phyloP scores from a whole-genome alignment of 2,888 invertebrate species.

The Ypsolopha scabrella region DNA sequence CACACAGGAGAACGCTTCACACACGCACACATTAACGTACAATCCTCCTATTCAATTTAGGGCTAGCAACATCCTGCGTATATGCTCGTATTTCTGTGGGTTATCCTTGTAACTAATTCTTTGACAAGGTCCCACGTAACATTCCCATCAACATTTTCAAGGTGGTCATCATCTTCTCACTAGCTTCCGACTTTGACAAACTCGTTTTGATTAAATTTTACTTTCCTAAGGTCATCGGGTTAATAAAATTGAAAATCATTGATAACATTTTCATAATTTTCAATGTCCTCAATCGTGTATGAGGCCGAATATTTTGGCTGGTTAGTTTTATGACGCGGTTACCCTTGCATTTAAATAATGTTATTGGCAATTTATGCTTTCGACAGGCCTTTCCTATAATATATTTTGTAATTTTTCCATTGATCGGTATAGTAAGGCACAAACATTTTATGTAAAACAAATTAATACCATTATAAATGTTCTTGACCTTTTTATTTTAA shows the following conservation, averaged over 20 bases:
- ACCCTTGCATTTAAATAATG: slow-evolving; percentile 45
- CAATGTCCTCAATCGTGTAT: slow-evolving; percentile 40
- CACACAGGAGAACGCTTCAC: slow-evolving; percentile 41
- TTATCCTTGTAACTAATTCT: slow-evolving; percentile 17
- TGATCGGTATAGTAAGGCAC: too few relatives aligned
- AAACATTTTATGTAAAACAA: not conserved
- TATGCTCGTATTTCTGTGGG: not conserved
- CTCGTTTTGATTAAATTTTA: slow-evolving; percentile 18
- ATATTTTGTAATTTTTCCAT: slow-evolving; percentile 1
- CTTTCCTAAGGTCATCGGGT: slow-evolving; percentile 57
- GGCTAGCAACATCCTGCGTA: slow-evolving; percentile 42
- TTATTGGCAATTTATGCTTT: slow-evolving; percentile 35
- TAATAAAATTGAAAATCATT: slow-evolving; percentile 55
- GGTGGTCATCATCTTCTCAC: not conserved
- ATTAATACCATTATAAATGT: not conserved
- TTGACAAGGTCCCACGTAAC: slow-evolving; percentile 44
- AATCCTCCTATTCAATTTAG: slow-evolving; percentile 40
- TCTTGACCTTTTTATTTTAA: too few relatives aligned
- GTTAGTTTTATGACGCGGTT: slow-evolving; percentile 60
- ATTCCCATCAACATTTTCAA: not conserved
- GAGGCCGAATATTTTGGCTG: slow-evolving; percentile 52
- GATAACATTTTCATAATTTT: slow-evolving; percentile 41
- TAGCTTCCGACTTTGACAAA: slow-evolving; percentile 51
- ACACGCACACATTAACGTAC: slow-evolving; percentile 51
- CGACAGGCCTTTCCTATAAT: slow-evolving; percentile 34